Evolutionary conservation across 2,888 invertebrate genomes (phyloP).

Genomic region (Cataglyphis altisquamis): DNA sequence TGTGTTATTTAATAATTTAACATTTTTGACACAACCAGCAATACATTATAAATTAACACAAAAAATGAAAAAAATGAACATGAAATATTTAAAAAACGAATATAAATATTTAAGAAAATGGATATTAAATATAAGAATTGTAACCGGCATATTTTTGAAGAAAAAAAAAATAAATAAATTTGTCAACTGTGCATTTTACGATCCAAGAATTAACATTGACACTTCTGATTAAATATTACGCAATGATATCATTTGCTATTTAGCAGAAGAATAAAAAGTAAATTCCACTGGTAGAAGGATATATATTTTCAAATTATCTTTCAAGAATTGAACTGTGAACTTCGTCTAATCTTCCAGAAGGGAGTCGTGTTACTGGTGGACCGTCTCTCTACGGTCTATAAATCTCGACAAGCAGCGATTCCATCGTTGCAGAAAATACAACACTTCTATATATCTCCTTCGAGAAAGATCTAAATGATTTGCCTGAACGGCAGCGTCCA

Average conservation of each 20-base stretch:
- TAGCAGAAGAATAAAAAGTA: not conserved
- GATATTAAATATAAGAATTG: no score
- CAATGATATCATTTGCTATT: not conserved
- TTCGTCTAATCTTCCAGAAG: not conserved
- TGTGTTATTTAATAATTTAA: no score
- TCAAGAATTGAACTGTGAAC: not conserved
- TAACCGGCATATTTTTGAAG: no score
- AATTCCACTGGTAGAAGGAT: not conserved
- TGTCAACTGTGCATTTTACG: no score
- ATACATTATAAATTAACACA: no score
- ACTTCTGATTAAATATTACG: not conserved
- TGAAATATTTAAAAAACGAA: no score
- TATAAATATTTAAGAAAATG: no score
- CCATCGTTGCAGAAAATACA: not conserved
- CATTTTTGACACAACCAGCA: no score
- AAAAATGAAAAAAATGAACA: no score
- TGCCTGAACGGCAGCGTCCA: conserved; percentile 20
- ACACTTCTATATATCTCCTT: conserved; percentile 22
- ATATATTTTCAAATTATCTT: not conserved
- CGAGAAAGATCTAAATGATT: conserved; percentile 39
- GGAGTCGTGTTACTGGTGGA: not conserved
- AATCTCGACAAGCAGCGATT: conserved; percentile 13
- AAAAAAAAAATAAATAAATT: no score
- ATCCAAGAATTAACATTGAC: not conserved
- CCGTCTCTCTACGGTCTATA: not conserved